Conservation (phyloP, 1,140 invertebrate species). For the Thaumatotibia leucotreta region DNA sequence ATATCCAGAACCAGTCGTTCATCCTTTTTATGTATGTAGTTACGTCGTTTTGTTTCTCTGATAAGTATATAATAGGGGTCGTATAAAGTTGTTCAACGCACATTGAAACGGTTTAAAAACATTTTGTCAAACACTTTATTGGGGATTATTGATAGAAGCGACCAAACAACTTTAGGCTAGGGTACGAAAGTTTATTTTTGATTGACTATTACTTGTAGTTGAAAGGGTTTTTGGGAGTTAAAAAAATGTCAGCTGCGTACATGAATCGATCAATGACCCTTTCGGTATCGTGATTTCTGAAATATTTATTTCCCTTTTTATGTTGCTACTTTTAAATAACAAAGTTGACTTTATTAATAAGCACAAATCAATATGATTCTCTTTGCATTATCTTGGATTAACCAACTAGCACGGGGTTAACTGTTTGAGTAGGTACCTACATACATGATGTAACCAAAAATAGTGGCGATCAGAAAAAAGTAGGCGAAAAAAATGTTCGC, state of each 20-base stretch:
- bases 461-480: no score
- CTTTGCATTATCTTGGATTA: no score
- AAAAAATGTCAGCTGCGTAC: background rate
- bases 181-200: background rate
- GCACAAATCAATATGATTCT: no score
- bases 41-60: background rate
- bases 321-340: no score
- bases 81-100: background rate
- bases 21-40: no score
- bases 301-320: background rate
- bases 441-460: no score
- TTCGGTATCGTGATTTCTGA: background rate
- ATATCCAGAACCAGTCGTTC: no score
- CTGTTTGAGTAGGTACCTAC: no score
- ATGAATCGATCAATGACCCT: background rate
- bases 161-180: background rate
- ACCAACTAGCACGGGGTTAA: no score
- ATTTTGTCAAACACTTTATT: background rate
- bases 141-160: background rate
- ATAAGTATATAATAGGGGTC: background rate
- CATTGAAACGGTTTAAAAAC: background rate
- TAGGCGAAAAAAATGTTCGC: no score
- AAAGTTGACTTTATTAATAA: no score
- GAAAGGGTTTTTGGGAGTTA: background rate
- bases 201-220: background rate